Base-by-base conservation (phyloP, 1,140 invertebrate species). In the Piezodorus guildinii region DNA sequence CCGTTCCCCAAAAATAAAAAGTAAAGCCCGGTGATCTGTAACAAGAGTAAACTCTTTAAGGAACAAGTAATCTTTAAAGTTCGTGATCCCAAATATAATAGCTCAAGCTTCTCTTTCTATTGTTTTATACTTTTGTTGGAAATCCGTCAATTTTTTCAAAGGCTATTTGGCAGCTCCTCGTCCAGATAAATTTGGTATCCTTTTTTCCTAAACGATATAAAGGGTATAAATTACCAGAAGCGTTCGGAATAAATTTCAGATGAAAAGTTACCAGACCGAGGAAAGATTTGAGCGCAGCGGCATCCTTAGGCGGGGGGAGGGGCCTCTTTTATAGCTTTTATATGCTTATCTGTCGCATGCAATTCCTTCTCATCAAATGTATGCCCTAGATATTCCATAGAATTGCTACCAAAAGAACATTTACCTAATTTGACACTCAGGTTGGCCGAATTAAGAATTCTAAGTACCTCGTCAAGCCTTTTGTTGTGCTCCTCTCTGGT, bases 191-290 rank as follows among this genome's bases (percentile, higher is more conserved):
- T 30, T 30, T 30, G 3, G 8, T 30, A 30, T 30, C 3, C 8
- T 30, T 30, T 30, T 30, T 30, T 30, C 27, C 27, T 30, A 30
- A 4, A 30, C 27, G 3, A 49, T 65, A 62, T 21, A 68, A 45
- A 49, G 67, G 66, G 25, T 60, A 56, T 30, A 61, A 62, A 61
- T 66, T 27, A 52, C 66, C n/a, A 46, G 51, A 45, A 8, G 58
- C 34, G 58, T 60, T 59, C 2, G 59, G 62, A 49, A 69, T 58
- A 64, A 65, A 69, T 51, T 63, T 65, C 27, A 34, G 25, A 63
- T 69, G 67, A 65, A 64, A 69, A 49, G 62, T 67, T 16, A 69
- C 64, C 43, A 69, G 19, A 1, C 66, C 66, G 23, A 67, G 54
- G 64, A 68, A 68, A 16, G 63, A 64, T 25, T 30, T 19, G 16